phyloP scores from a whole-genome alignment of 2,797 vertebrate genomes.

The Sebastes iracundus region DNA sequence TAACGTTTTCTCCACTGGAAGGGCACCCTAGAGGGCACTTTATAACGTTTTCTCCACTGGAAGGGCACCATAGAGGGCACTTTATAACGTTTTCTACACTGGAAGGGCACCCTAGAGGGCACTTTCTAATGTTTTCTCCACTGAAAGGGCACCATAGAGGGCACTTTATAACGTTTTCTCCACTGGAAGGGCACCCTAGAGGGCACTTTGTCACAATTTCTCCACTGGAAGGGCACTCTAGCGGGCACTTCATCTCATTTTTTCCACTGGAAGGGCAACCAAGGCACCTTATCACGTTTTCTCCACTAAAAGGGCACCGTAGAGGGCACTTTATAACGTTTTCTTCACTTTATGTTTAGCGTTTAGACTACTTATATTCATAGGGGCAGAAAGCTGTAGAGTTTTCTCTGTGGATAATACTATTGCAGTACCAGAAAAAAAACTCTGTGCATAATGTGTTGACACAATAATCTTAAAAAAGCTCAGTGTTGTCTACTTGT shows the following conservation, averaged over 20 bases:
- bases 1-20: too few relatives aligned
- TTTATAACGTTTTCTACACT: accelerated
- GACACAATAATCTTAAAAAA: slow-evolving; percentile 15
- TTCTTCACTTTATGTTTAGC: too few relatives aligned
- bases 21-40: too few relatives aligned
- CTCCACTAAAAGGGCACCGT: too few relatives aligned
- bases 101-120: accelerated
- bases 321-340: too few relatives aligned
- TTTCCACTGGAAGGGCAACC: too few relatives aligned
- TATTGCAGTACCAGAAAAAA: background rate
- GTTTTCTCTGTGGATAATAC: background rate
- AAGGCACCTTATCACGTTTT: too few relatives aligned
- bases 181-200: accelerated
- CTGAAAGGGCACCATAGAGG: too few relatives aligned
- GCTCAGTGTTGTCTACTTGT: background rate
- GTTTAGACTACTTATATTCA: background rate
- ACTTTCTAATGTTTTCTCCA: accelerated
- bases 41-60: accelerated
- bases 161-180: accelerated
- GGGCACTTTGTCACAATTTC: accelerated
- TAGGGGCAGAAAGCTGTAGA: background rate
- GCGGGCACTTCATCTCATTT: too few relatives aligned
- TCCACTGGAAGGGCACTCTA: accelerated
- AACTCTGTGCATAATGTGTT: slow-evolving; percentile 11
- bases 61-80: too few relatives aligned